phyloP scores from a whole-genome alignment of 1,140 invertebrate species.

The Drosophila dunni region DNA sequence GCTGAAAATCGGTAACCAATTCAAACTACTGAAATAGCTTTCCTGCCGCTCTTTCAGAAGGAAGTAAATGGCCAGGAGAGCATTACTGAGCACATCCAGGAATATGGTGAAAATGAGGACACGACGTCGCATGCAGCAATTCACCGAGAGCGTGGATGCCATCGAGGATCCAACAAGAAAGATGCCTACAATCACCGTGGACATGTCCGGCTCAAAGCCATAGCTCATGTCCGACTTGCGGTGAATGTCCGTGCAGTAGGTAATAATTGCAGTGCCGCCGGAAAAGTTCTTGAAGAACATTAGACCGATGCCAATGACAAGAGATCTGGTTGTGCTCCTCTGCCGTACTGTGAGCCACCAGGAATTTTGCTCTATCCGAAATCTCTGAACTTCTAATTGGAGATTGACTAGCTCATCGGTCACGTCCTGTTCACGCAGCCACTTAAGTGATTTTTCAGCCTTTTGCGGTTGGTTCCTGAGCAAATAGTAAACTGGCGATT shows the following conservation, averaged over 20 bases:
- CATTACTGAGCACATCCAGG: not conserved
- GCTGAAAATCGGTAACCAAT: slow-evolving; percentile 1
- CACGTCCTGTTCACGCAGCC: slow-evolving; percentile 9
- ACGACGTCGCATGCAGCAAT: not conserved
- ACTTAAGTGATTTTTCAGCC: slow-evolving; percentile 9
- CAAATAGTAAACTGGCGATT: slow-evolving; percentile 28
- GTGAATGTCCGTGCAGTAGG: slow-evolving; percentile 1
- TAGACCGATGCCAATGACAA: slow-evolving; percentile 86
- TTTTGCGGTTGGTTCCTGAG: not conserved
- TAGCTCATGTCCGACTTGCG: not conserved
- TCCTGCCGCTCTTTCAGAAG: not conserved
- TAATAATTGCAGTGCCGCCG: slow-evolving; percentile 8
- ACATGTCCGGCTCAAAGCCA: not conserved
- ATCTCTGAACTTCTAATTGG: not conserved
- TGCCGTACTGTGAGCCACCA: not conserved
- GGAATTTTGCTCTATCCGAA: not conserved
- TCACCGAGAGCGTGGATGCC: not conserved
- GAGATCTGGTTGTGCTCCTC: slow-evolving; percentile 73
- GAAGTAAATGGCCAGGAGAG: slow-evolving; percentile 12
- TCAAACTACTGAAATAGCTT: not conserved
- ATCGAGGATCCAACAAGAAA: not conserved
- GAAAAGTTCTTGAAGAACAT: slow-evolving; percentile 10
- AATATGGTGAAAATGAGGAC: not conserved
- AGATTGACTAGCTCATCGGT: not conserved
- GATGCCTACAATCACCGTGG: slow-evolving; percentile 1